Evolutionary conservation across 2,797 vertebrate genomes (phyloP).

Genomic region (Eidolon dupreanum): DNA sequence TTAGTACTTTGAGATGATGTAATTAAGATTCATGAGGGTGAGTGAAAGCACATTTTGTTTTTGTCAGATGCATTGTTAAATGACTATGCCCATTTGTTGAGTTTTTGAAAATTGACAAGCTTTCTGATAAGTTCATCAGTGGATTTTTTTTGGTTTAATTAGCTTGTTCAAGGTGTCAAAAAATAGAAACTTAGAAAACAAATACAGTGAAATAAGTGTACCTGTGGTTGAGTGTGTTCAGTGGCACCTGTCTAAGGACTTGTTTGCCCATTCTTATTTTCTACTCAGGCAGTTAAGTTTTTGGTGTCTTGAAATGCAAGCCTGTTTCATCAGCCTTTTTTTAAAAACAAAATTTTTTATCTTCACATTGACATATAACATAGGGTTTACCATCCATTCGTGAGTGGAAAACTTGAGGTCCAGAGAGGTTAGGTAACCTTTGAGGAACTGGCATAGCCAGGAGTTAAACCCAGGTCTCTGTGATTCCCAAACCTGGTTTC

Average conservation of each 20-base stretch:
- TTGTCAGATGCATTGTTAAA: background rate
- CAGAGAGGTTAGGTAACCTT: background rate
- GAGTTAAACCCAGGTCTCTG: background rate
- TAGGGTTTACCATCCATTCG: background rate
- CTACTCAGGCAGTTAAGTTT: background rate
- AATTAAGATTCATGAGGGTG: background rate
- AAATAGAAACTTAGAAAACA: constrained; percentile 47
- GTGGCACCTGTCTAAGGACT: background rate
- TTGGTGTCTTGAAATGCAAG: background rate
- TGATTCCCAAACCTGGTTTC: background rate
- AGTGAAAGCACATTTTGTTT: background rate
- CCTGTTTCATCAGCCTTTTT: background rate
- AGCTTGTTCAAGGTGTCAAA: constrained; percentile 33
- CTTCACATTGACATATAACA: background rate
- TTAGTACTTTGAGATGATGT: background rate
- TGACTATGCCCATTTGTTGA: constrained; percentile 28
- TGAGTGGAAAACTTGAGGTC: background rate
- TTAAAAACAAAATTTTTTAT: background rate
- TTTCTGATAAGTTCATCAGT: constrained; percentile 33
- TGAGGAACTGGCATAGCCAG: background rate
- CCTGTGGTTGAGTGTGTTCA: background rate
- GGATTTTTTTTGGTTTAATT: constrained; percentile 35
- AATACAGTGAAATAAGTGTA: background rate
- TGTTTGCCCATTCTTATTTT: background rate
- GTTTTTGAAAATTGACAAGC: constrained; percentile 29